Percentiles rank a stretch among this genome's conserved stretches.
Conservation (phyloP, 1,140 invertebrate species). For the Pectinophora gossypiella region DNA sequence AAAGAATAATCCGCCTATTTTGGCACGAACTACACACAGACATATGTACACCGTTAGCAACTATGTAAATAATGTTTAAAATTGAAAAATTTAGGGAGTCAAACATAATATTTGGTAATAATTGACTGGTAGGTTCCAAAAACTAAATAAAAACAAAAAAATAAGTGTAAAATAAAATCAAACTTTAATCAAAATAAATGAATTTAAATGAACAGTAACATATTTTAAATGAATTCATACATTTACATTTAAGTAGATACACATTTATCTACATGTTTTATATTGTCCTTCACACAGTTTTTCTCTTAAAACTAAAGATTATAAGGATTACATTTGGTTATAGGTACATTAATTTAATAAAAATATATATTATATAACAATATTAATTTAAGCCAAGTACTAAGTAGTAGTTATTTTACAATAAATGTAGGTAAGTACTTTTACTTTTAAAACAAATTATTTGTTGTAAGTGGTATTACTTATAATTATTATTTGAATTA, state of each 20-base stretch:
- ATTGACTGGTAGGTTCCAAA: constrained; percentile 54
- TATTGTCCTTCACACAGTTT: constrained; percentile 55
- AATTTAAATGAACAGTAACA: constrained; percentile 5
- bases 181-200: constrained; percentile 28
- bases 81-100: constrained; percentile 73
- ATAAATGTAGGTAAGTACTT: neutral
- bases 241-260: constrained; percentile 17
- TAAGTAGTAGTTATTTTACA: constrained; percentile 12
- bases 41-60: constrained; percentile 27
- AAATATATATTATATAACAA: constrained; percentile 11
- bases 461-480: constrained; percentile 19
- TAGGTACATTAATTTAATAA: constrained; percentile 18
- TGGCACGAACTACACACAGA: constrained; percentile 1
- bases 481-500: constrained; percentile 10
- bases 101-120: constrained; percentile 49
- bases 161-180: constrained; percentile 25
- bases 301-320: too few species aligned
- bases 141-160: constrained; percentile 33
- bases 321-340: too few species aligned
- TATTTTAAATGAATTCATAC: constrained; percentile 34
- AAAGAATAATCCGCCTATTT: neutral
- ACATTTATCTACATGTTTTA: constrained; percentile 10
- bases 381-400: constrained; percentile 23
- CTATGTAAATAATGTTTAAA: constrained; percentile 36
- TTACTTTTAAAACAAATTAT: constrained; percentile 1